Percentiles rank a stretch among this genome's conserved stretches.
These are phyloP conservation scores for Xanthia togata DNA, from an alignment of 2,888 invertebrate genomes.

Conservation along the genomic window DNA sequence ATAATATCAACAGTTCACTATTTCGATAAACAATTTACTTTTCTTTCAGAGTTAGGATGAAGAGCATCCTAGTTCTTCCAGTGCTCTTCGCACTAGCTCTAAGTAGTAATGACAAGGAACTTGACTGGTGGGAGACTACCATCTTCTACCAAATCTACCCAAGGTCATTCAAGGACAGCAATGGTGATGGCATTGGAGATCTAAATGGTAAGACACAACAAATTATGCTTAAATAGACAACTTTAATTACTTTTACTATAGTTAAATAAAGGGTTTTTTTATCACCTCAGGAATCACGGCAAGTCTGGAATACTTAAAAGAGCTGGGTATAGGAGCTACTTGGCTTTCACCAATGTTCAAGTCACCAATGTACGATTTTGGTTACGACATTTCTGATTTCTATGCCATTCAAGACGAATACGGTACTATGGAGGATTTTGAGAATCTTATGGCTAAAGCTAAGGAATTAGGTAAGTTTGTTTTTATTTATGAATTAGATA, in stretches of 20 bases:
- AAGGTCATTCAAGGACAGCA: conserved; percentile 94
- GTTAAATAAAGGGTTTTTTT: too few relatives aligned
- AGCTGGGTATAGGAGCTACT: conserved; percentile 92
- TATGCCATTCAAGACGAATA: conserved; percentile 92
- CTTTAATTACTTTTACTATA: neutral
- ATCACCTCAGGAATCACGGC: conserved; percentile 89
- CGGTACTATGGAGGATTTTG: conserved; percentile 94
- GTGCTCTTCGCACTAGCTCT: conserved; percentile 70
- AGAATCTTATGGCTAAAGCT: conserved; percentile 89
- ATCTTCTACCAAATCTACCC: conserved; percentile 95
- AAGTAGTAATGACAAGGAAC: conserved; percentile 69
- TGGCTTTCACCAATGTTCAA: conserved; percentile 94
- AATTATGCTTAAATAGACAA: neutral
- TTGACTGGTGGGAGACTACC: conserved; percentile 94
- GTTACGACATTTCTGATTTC: conserved; percentile 95
- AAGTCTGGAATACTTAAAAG: conserved; percentile 91
- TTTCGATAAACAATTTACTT: neutral
- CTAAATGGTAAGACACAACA: conserved; percentile 83
- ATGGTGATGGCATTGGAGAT: conserved; percentile 94
- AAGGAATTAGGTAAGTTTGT: conserved; percentile 85
- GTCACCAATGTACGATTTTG: conserved; percentile 95
- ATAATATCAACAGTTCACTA: too few relatives aligned
- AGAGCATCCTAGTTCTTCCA: conserved; percentile 69
- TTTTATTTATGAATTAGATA: neutral
- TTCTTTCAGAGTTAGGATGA: conserved; percentile 63